These are phyloP conservation scores for Thyatira batis DNA, from an alignment of 2,888 invertebrate species.

Conservation along the genomic window DNA sequence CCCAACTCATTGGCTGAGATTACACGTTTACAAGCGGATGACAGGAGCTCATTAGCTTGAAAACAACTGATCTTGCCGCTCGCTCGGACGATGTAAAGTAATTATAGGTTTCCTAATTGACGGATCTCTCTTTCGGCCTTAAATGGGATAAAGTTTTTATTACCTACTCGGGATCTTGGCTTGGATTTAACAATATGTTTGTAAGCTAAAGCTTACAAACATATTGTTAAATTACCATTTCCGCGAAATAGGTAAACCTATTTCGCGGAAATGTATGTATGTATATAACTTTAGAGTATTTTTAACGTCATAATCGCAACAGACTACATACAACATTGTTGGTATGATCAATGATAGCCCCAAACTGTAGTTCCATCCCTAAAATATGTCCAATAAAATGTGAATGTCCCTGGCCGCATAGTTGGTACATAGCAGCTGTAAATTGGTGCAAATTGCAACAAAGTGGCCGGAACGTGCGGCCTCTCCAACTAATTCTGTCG, in stretches of 20 bases:
- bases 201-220: not conserved
- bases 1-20: slow-evolving; percentile 36
- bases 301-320: no score
- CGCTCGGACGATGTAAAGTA: slow-evolving; percentile 27
- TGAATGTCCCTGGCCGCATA: slow-evolving; percentile 21
- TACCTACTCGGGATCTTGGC: slow-evolving; percentile 21
- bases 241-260: no score
- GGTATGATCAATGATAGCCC: no score
- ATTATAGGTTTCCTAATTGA: slow-evolving; percentile 37
- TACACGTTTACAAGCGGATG: slow-evolving; percentile 31
- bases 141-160: slow-evolving; percentile 25
- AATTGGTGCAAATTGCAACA: slow-evolving; percentile 65
- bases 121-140: slow-evolving; percentile 20
- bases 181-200: slow-evolving; percentile 25
- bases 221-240: not conserved
- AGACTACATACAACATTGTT: no score
- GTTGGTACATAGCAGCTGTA: slow-evolving; percentile 40
- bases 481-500: slow-evolving; percentile 53
- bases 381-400: slow-evolving; percentile 8
- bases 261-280: not conserved
- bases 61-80: slow-evolving; percentile 32
- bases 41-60: slow-evolving; percentile 34
- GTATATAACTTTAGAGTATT: no score
- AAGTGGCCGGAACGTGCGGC: slow-evolving; percentile 51
- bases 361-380: no score